These are phyloP conservation scores for Actinia tenebrosa DNA, from an alignment of 64 coral and sea anemone species.

Conservation along the genomic window DNA sequence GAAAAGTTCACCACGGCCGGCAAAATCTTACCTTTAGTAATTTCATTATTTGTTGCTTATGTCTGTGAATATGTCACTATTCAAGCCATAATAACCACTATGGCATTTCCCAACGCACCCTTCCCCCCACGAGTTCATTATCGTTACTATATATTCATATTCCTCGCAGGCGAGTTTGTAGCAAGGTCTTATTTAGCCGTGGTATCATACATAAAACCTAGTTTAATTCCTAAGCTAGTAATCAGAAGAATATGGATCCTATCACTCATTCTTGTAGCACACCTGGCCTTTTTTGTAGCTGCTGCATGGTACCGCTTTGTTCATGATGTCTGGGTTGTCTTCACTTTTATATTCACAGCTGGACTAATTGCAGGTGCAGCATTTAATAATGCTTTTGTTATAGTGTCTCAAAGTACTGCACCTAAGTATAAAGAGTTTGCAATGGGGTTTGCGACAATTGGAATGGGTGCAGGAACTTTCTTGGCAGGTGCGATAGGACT, in stretches of 20 bases:
- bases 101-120: slow-evolving; percentile 86
- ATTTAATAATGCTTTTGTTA: slow-evolving; percentile 88
- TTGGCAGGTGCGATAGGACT: slow-evolving; percentile 75
- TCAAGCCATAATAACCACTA: slow-evolving; percentile 84
- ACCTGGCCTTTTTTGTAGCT: slow-evolving; percentile 63
- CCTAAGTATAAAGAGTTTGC: slow-evolving; percentile 71
- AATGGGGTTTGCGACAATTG: slow-evolving; percentile 90
- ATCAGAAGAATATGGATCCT: slow-evolving; percentile 70
- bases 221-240: slow-evolving; percentile 46
- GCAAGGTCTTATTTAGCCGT: slow-evolving; percentile 80
- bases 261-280: slow-evolving; percentile 42
- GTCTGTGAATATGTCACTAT: slow-evolving; percentile 87
- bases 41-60: slow-evolving; percentile 74
- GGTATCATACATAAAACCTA: slow-evolving; percentile 49
- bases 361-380: slow-evolving; percentile 75
- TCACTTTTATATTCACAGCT: slow-evolving; percentile 82
- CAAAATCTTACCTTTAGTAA: slow-evolving; percentile 52
- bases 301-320: slow-evolving; percentile 90
- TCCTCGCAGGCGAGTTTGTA: slow-evolving; percentile 80
- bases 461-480: slow-evolving; percentile 87
- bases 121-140: slow-evolving; percentile 86
- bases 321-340: slow-evolving; percentile 79
- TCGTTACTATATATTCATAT: slow-evolving; percentile 92
- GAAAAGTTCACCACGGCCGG: slow-evolving; percentile 67
- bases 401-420: slow-evolving; percentile 69